Evolutionary conservation across 2,113 vertebrate species (phyloP).

Genomic region (Marmota flaviventris): DNA sequence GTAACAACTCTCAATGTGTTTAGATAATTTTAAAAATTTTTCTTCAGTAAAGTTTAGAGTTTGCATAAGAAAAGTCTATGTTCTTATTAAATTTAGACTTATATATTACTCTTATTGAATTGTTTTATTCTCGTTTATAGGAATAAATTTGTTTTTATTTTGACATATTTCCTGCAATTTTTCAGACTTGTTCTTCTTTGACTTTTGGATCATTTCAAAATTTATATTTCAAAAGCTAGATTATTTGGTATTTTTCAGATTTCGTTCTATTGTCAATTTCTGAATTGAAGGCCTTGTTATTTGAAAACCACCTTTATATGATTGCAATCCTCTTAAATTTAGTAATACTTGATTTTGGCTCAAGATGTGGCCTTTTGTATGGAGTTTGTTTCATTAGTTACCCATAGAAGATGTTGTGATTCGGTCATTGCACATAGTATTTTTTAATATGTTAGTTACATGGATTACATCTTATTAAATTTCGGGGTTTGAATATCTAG

Average conservation of each 20-base stretch:
- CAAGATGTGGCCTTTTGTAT: neutral
- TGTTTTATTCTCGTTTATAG: neutral
- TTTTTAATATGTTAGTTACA: neutral
- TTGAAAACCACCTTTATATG: neutral
- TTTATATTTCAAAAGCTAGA: neutral
- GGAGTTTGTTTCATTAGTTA: neutral
- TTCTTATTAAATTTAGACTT: neutral
- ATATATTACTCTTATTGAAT: neutral
- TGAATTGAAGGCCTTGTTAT: neutral
- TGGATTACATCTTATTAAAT: neutral
- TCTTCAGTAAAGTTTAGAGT: neutral
- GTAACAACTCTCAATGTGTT: neutral
- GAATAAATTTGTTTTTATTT: neutral
- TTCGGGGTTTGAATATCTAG: no score
- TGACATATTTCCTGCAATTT: neutral
- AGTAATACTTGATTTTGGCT: neutral
- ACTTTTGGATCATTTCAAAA: neutral
- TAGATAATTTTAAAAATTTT: neutral
- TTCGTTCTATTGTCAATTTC: neutral
- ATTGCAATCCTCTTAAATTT: neutral
- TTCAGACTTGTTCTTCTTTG: neutral
- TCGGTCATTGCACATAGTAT: neutral
- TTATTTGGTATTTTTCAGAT: neutral
- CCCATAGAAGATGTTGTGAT: neutral
- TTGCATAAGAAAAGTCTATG: neutral